Conservation (phyloP, 2,888 invertebrate species). For the Reticulitermes lucifugus region DNA sequence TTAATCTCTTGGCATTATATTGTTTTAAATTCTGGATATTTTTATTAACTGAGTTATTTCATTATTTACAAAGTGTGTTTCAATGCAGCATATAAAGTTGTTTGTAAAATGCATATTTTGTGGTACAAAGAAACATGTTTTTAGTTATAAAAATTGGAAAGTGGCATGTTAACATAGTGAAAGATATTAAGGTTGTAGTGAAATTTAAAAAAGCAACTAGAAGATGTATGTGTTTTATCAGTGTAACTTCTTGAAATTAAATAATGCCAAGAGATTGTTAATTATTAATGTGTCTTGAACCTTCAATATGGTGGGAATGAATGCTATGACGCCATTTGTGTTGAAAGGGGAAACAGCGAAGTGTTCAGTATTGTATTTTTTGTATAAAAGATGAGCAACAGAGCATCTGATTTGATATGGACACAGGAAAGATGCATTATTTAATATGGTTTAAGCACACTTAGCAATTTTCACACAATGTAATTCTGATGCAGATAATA, state of each 20-base stretch:
- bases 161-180: no score
- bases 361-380: constrained; percentile 12
- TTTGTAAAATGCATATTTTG: not conserved
- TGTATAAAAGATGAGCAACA: not conserved
- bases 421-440: not conserved
- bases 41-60: not conserved
- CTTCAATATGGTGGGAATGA: constrained; percentile 7
- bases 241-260: not conserved
- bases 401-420: constrained; percentile 16
- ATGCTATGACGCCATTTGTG: constrained; percentile 7
- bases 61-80: not conserved
- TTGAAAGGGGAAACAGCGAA: not conserved
- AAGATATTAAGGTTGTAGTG: no score
- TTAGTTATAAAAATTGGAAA: no score
- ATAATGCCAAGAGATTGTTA: constrained; percentile 13
- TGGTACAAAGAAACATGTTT: no score
- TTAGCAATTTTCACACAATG: constrained; percentile 8
- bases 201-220: no score
- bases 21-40: not conserved
- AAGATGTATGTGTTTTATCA: no score
- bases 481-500: not conserved
- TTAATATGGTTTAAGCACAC: constrained; percentile 13
- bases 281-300: constrained; percentile 18
- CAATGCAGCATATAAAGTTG: not conserved
- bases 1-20: constrained; percentile 1